These are phyloP conservation scores for Platalea minor DNA, from an alignment of 2,797 vertebrate species.

Conservation along the genomic window DNA sequence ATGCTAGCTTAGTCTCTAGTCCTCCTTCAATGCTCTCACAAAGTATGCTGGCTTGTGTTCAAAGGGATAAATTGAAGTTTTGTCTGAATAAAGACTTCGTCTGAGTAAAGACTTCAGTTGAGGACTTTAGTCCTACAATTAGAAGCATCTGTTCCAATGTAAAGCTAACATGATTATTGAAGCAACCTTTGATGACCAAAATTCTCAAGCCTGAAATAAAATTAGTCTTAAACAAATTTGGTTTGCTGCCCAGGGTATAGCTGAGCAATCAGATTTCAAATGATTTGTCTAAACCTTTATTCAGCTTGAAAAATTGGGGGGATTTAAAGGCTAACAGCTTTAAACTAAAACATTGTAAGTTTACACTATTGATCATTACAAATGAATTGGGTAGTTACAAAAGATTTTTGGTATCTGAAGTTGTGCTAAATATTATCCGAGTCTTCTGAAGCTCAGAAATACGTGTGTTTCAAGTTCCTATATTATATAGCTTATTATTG, in stretches of 20 bases:
- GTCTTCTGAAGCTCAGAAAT: not conserved
- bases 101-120: not conserved
- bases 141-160: not conserved
- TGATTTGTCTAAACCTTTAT: not conserved
- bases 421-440: not conserved
- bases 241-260: not conserved
- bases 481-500: not conserved
- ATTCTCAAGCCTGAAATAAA: constrained; percentile 35
- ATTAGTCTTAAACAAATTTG: constrained; percentile 28
- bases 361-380: not conserved
- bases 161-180: constrained; percentile 17
- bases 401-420: not conserved
- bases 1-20: not conserved
- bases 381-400: not conserved
- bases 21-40: not conserved
- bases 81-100: not conserved
- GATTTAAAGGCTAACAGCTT: constrained; percentile 20
- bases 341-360: not conserved
- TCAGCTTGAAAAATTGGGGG: constrained; percentile 5
- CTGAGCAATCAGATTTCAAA: constrained; percentile 37
- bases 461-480: not conserved
- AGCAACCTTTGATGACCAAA: constrained; percentile 34
- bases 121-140: not conserved
- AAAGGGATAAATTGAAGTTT: not conserved
- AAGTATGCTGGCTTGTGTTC: not conserved